These are phyloP conservation scores for Mareca strepera DNA, from an alignment of 2,797 vertebrate genomes.

Conservation along the genomic window DNA sequence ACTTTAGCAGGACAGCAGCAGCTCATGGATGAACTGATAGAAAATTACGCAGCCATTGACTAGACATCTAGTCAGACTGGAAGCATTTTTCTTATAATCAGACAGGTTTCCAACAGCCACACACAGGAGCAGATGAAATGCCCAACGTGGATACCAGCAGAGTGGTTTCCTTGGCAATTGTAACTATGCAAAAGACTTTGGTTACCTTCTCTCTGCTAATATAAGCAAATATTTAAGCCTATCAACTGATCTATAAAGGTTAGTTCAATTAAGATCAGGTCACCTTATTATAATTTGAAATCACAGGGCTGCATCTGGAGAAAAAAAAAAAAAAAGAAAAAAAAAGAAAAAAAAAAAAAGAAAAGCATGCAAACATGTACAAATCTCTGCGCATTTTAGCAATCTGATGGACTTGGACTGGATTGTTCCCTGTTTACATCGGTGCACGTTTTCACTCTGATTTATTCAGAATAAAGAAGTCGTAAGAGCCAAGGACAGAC, in stretches of 20 bases:
- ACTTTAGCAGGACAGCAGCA: not conserved
- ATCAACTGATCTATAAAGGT: not conserved
- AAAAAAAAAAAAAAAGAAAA: no score
- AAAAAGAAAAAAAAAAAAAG: no score
- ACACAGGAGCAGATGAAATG: not conserved
- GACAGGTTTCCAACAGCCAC: not conserved
- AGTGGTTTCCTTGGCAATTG: constrained; percentile 69
- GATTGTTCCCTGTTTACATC: no score
- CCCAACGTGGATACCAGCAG: not conserved
- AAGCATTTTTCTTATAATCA: not conserved
- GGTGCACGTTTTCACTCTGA: fast-evolving
- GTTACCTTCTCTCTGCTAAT: not conserved
- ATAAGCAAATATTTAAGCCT: not conserved
- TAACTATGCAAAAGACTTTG: constrained; percentile 47
- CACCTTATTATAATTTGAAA: not conserved
- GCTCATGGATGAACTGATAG: not conserved
- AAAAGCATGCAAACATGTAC: fast-evolving
- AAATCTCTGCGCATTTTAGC: fast-evolving
- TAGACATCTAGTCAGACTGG: not conserved
- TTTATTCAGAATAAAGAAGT: not conserved
- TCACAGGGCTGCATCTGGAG: fast-evolving
- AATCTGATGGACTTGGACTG: fast-evolving
- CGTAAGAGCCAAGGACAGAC: not conserved
- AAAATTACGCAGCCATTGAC: not conserved
- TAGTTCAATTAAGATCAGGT: not conserved